Evolutionary conservation across 92 coral and sea anemone species (phyloP), one percentile per base, ranked within the genome.

Genomic region (Micromussa lordhowensis): DNA sequence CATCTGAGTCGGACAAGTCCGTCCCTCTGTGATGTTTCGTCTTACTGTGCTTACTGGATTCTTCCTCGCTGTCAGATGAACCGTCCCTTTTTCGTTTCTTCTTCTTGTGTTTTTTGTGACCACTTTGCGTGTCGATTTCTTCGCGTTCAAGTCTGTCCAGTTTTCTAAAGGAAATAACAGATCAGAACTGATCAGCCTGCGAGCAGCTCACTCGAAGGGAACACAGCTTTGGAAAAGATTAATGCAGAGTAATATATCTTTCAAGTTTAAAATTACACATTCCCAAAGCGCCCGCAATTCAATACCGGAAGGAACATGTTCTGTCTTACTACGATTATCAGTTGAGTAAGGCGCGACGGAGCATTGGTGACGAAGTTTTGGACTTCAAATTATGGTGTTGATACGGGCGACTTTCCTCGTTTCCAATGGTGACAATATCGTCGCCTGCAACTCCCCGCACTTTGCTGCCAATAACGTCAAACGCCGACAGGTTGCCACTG

Each of bases 111-210:
- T 83, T 85, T 68, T 88, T 88, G 36, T 30, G 89, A 13, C 76
- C 78, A 57, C 79, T 75, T 79, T 68, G 70, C 0, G 84, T 35
- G 21, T 80, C 90, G 54, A 79, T 36, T 80, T 87, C 90, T 22
- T 87, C 85, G 18, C 74, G 85, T 73, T 92, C 94, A 16, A 92
- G 92, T 89, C 84, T 79, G 61, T 92, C 94, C 31, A 92, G 83
- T 89, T 92, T 92, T 73, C 94, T 92, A 28, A n/a, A 29, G 44
- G 49, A 48, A 77, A 57, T 1, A 30, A 40, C 83, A 57, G 63
- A 48, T 17, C 16, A 29, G 68, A 61, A 13, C 3, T n/a, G 15
- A 8, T 55, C 7, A 77, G 29, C 18, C 44, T n/a, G 18, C 26
- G 44, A 35, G 78, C 24, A n/a, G 21, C 68, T 66, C 71, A 12